Conservation (phyloP, 2,888 invertebrate genomes). For the Eubasilissa splendida region DNA sequence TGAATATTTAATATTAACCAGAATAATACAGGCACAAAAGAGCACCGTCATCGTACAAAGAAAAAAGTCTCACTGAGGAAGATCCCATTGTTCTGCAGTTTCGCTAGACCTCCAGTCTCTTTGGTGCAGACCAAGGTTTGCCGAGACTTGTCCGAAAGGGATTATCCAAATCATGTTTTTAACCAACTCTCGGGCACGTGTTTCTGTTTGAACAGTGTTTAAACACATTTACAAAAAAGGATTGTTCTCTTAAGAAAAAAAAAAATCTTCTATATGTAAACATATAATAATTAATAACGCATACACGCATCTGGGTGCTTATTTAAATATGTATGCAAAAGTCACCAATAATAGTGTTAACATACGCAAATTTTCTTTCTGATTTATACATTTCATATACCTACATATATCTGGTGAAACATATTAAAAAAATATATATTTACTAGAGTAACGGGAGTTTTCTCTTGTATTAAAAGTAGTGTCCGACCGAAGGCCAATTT, state of each 20-base stretch:
- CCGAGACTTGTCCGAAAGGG: constrained; percentile 18
- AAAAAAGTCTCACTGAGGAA: constrained; percentile 12
- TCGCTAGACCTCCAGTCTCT: constrained; percentile 37
- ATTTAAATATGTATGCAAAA: no score
- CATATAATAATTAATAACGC: no score
- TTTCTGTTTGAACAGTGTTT: constrained; percentile 20
- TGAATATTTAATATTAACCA: constrained; percentile 55
- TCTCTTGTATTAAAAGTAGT: no score
- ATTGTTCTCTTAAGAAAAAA: neutral
- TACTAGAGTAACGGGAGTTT: no score
- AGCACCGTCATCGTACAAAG: constrained; percentile 48
- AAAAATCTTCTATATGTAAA: no score
- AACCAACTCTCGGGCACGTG: constrained; percentile 35
- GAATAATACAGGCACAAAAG: constrained; percentile 48
- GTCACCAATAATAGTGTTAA: no score
- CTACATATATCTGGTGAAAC: no score
- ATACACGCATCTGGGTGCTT: no score
- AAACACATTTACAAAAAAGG: neutral
- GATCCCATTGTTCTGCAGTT: constrained; percentile 39
- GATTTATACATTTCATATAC: no score
- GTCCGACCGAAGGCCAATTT: no score
- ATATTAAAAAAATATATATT: no score
- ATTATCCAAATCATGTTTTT: constrained; percentile 42
- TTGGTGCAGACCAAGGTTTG: neutral
- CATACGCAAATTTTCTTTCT: no score